Percentiles rank a stretch among this genome's conserved stretches.
Conservation (phyloP, 2,113 vertebrate species). For the Vireo altiloquus region DNA sequence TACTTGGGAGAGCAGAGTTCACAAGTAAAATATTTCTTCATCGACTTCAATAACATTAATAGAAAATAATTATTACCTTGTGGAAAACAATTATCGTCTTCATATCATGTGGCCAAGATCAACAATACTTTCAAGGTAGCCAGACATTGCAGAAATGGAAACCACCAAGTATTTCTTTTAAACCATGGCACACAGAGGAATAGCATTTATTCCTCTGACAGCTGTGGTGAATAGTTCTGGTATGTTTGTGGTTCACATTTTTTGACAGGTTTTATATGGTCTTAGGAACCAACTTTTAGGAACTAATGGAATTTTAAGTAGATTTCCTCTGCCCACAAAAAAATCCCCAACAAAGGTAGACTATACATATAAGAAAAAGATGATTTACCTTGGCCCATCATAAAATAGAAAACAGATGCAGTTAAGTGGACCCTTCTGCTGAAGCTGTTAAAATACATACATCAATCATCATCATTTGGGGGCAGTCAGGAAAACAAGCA, state of each 20-base stretch:
- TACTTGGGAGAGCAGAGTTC: neutral
- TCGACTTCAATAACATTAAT: neutral
- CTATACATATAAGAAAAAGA: neutral
- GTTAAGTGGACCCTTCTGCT: neutral
- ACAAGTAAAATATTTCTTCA: neutral
- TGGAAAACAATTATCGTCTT: neutral
- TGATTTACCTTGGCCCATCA: neutral
- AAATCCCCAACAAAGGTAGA: neutral
- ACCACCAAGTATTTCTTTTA: neutral
- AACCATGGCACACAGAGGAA: neutral
- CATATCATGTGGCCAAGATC: neutral
- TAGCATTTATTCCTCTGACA: neutral
- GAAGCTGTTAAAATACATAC: neutral
- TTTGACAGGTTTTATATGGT: neutral
- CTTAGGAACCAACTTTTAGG: neutral
- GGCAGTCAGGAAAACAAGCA: neutral
- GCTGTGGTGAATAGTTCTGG: neutral
- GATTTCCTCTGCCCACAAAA: neutral
- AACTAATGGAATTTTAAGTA: neutral
- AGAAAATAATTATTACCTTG: neutral
- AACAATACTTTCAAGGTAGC: neutral
- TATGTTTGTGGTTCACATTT: neutral
- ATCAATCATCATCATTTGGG: neutral
- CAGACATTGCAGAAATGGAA: neutral
- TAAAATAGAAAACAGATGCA: neutral